Evolutionary conservation across 2,888 invertebrate species (phyloP).

Genomic region (Autographa gamma): DNA sequence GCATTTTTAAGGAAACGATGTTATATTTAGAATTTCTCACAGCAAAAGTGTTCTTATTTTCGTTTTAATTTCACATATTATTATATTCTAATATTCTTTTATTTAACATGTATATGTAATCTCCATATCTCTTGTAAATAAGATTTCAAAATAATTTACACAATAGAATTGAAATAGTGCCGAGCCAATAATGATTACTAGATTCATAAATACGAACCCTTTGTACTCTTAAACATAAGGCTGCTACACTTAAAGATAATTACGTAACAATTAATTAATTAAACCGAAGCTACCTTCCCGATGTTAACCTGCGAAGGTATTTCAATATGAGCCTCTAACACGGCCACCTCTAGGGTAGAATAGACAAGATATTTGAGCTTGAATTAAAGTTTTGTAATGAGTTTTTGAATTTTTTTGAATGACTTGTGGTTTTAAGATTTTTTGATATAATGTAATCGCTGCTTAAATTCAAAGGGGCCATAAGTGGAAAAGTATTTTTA

Average conservation of each 20-base stretch:
- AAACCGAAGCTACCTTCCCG: background rate
- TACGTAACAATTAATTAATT: background rate
- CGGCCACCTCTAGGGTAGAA: background rate
- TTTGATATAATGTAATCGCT: too few relatives aligned
- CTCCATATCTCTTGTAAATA: too few relatives aligned
- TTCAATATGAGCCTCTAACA: background rate
- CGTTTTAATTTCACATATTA: too few relatives aligned
- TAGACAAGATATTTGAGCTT: background rate
- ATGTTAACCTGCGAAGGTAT: constrained; percentile 4
- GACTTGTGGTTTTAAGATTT: too few relatives aligned
- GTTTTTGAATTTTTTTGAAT: background rate
- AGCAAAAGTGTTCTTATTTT: too few relatives aligned
- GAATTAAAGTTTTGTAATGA: background rate
- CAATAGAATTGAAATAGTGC: background rate
- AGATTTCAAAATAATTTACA: too few relatives aligned
- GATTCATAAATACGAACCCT: background rate
- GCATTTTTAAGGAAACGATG: too few relatives aligned
- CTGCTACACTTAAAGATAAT: constrained; percentile 1
- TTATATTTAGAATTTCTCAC: too few relatives aligned
- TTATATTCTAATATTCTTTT: too few relatives aligned
- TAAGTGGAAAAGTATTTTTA: too few relatives aligned
- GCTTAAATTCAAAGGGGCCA: too few relatives aligned
- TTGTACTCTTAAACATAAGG: background rate
- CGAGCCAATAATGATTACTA: background rate
- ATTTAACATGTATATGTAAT: too few relatives aligned